Conservation (phyloP, 2,888 invertebrate species). For the Scaptomyza tumidula region DNA sequence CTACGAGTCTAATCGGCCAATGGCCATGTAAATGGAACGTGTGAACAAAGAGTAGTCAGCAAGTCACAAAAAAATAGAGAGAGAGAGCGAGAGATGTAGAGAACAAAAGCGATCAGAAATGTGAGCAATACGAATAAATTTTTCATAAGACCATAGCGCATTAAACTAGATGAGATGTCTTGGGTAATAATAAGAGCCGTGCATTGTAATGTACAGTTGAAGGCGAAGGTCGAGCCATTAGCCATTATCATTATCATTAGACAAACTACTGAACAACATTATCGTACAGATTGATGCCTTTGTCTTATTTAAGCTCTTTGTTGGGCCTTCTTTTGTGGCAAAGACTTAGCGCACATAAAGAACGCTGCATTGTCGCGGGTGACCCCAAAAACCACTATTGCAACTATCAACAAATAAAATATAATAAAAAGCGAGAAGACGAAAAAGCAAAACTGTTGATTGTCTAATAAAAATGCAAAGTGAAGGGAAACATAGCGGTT, state of each 20-base stretch:
- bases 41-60: conserved; percentile 62
- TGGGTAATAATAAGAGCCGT: conserved; percentile 23
- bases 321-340: conserved; percentile 42
- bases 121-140: conserved; percentile 43
- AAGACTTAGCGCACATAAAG: conserved; percentile 33
- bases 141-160: conserved; percentile 39
- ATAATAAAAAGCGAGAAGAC: conserved; percentile 3
- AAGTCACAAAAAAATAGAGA: neutral
- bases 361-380: conserved; percentile 49
- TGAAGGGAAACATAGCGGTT: conserved; percentile 58
- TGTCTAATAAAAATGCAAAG: conserved; percentile 46
- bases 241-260: conserved; percentile 52
- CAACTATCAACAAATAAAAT: conserved; percentile 28
- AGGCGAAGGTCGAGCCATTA: conserved; percentile 68
- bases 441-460: conserved; percentile 26
- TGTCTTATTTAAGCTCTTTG: conserved; percentile 35
- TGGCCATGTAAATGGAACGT: conserved; percentile 77
- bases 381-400: conserved; percentile 49
- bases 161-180: conserved; percentile 24
- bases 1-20: conserved; percentile 47
- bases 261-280: conserved; percentile 60
- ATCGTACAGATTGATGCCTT: conserved; percentile 23
- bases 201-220: conserved; percentile 72
- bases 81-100: conserved; percentile 14
- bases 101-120: conserved; percentile 15